A percentile compares a stretch with the other conserved stretches of the same genome.
phyloP scores from a whole-genome alignment of 35 echinoderm and acorn worm genomes.

The Heliocidaris tuberculata region DNA sequence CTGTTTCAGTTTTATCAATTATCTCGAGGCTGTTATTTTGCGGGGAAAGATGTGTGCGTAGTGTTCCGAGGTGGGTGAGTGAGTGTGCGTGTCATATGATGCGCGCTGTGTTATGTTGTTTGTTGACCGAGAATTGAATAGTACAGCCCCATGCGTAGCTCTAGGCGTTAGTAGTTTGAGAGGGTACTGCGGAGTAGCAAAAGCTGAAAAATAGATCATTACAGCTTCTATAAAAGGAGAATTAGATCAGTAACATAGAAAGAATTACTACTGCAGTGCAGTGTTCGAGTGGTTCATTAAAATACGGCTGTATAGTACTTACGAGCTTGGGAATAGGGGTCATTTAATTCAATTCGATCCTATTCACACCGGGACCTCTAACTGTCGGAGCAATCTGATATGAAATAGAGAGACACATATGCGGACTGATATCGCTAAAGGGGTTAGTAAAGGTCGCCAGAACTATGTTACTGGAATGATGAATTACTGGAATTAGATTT shows the following conservation, averaged over 20 bases:
- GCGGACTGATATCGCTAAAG: background rate
- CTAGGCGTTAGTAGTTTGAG: background rate
- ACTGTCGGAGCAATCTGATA: background rate
- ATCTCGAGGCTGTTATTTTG: conserved; percentile 9
- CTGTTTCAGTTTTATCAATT: conserved; percentile 17
- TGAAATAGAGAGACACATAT: conserved; percentile 11
- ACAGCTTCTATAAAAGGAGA: background rate
- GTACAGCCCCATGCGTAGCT: conserved; percentile 23
- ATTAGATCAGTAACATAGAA: background rate
- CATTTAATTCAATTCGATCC: background rate
- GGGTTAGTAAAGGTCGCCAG: conserved; percentile 24
- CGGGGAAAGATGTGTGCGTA: background rate
- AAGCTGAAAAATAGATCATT: background rate
- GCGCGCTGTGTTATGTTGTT: background rate
- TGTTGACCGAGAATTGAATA: conserved; percentile 14
- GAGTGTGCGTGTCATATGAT: background rate
- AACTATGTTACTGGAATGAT: conserved; percentile 28
- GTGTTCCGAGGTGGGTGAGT: background rate
- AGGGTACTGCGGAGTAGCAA: background rate
- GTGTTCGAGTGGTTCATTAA: background rate
- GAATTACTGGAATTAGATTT: conserved; percentile 33
- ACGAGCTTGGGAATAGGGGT: background rate
- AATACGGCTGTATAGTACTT: background rate
- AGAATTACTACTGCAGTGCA: background rate
- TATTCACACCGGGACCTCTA: background rate